Conservation (phyloP, 2,113 vertebrate genomes). For the Charadrius vociferus region DNA sequence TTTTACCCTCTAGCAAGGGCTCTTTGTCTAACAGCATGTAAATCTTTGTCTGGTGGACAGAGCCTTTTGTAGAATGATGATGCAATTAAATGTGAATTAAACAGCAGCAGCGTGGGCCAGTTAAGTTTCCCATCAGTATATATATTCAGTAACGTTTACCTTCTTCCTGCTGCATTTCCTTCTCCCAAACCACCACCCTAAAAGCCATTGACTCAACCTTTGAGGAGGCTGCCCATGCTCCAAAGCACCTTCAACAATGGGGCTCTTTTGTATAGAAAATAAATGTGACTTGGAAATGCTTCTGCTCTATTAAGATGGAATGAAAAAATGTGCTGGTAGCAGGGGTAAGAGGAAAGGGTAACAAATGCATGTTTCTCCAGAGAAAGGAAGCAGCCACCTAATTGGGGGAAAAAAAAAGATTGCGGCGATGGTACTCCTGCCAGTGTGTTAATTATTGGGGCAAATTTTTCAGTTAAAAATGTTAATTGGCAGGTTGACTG, state of each 20-base stretch:
- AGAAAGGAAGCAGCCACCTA: neutral
- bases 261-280: rapidly evolving
- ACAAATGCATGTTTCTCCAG: rapidly evolving
- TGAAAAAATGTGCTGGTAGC: neutral
- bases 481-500: neutral
- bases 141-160: neutral
- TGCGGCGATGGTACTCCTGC: neutral
- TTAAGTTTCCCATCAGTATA: neutral
- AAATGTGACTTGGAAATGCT: neutral
- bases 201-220: neutral
- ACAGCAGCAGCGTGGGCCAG: neutral
- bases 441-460: rapidly evolving
- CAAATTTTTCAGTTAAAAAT: neutral
- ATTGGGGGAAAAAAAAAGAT: neutral
- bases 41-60: neutral
- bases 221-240: neutral
- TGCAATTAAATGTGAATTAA: neutral
- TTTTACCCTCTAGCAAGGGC: neutral
- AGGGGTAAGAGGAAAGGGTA: neutral
- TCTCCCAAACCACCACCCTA: neutral
- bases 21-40: neutral
- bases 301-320: neutral
- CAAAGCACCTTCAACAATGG: neutral
- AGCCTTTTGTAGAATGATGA: neutral
- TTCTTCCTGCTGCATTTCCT: neutral